Percentiles rank a stretch among this genome's conserved stretches.
Conservation (phyloP, 92 coral and sea anemone genomes). For the Meandrina meandrites region DNA sequence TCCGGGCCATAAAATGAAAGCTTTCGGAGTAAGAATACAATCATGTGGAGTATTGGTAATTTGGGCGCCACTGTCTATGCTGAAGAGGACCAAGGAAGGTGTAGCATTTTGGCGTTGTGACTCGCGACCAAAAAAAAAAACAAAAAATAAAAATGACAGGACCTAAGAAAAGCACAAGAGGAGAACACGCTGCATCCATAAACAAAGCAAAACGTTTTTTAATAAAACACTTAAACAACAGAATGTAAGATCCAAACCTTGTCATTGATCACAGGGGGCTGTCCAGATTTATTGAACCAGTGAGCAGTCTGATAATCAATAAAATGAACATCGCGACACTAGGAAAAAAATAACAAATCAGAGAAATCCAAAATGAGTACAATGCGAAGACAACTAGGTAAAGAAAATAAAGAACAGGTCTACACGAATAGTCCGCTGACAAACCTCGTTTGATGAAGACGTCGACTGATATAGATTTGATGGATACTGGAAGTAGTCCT, state of each 20-base stretch:
- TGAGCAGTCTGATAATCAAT: slow-evolving; percentile 91
- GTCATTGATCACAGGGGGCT: slow-evolving; percentile 70
- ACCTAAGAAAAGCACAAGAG: not conserved
- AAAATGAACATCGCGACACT: slow-evolving; percentile 91
- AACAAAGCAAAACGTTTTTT: not conserved
- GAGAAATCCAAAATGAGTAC: not conserved
- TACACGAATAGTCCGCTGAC: not conserved
- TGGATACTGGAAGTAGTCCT: slow-evolving; percentile 85
- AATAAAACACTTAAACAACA: not conserved
- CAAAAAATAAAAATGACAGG: not conserved
- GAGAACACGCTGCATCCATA: not conserved
- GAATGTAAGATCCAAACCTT: slow-evolving; percentile 44
- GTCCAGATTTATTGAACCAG: slow-evolving; percentile 82
- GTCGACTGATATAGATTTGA: slow-evolving; percentile 63
- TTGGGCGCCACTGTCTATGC: not conserved
- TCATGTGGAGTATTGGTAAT: not conserved
- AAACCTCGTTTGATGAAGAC: slow-evolving; percentile 23
- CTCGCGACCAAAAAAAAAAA: not conserved
- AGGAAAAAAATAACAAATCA: not conserved
- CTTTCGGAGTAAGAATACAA: not conserved
- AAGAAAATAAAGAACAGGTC: not conserved
- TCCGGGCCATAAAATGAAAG: no score
- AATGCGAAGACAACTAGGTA: not conserved
- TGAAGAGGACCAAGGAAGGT: not conserved
- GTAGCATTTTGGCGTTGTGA: not conserved